phyloP scores from a whole-genome alignment of 2,888 invertebrate species.

The Drosophila tripunctata region DNA sequence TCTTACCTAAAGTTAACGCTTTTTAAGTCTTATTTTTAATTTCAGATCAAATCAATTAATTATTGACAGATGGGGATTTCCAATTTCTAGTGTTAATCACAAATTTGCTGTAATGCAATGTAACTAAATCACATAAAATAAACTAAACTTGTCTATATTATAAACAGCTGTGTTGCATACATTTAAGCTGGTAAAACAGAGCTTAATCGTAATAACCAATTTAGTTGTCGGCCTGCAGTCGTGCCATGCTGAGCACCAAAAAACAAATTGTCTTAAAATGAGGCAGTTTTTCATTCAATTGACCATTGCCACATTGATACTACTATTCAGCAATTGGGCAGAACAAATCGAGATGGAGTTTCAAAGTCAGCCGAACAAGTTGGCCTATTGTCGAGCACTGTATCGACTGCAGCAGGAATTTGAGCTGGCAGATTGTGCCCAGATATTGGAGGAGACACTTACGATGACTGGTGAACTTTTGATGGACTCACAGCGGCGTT shows the following conservation, averaged over 20 bases:
- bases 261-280: conserved; percentile 8
- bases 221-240: conserved; percentile 26
- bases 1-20: too few species aligned
- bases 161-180: conserved; percentile 21
- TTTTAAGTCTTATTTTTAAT: too few species aligned
- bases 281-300: conserved; percentile 24
- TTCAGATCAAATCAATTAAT: background rate
- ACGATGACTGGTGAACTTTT: conserved; percentile 49
- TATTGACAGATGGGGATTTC: background rate
- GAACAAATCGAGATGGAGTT: conserved; percentile 28
- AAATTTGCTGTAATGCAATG: background rate
- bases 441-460: conserved; percentile 38
- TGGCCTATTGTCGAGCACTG: conserved; percentile 56
- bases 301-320: conserved; percentile 2
- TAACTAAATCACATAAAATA: background rate
- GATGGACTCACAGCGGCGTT: conserved; percentile 45
- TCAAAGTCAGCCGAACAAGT: conserved; percentile 36
- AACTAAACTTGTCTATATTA: background rate
- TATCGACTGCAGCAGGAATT: conserved; percentile 26
- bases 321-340: conserved; percentile 19
- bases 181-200: background rate
- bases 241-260: conserved; percentile 25
- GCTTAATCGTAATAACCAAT: background rate
- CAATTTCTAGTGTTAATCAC: background rate
- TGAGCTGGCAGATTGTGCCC: conserved; percentile 29